Evolutionary conservation across 2,888 invertebrate genomes (phyloP).

Genomic region (Lepidochrysops patricia): DNA sequence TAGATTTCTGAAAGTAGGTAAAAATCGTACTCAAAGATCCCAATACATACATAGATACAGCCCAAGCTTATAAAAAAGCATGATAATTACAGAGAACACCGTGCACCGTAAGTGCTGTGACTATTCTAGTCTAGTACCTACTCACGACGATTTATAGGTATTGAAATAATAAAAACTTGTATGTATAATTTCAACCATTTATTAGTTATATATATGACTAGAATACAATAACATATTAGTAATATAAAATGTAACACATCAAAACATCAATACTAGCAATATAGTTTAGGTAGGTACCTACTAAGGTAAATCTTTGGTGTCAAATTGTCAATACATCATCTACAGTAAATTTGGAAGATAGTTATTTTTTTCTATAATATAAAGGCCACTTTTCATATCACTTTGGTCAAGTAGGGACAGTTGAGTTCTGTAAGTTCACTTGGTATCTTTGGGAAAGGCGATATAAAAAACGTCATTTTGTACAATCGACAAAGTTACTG

Average conservation of each 20-base stretch:
- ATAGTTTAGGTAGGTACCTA: slow-evolving; percentile 15
- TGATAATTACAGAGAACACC: no score
- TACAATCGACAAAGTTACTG: no score
- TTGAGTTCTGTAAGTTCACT: background rate
- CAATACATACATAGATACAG: no score
- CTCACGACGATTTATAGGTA: no score
- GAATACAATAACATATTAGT: slow-evolving; percentile 11
- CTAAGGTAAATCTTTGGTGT: slow-evolving; percentile 26
- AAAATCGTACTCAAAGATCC: no score
- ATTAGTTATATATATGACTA: slow-evolving; percentile 6
- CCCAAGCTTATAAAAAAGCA: no score
- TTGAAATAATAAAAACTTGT: background rate
- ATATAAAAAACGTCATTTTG: no score
- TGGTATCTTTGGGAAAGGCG: slow-evolving; percentile 2
- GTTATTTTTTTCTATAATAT: slow-evolving; percentile 36
- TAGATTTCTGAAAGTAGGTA: no score
- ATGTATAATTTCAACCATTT: background rate
- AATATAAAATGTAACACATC: slow-evolving; percentile 6
- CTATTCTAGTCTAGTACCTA: no score
- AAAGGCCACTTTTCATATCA: slow-evolving; percentile 62
- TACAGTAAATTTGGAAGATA: slow-evolving; percentile 52
- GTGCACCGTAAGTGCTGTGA: no score
- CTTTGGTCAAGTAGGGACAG: slow-evolving; percentile 28
- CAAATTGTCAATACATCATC: slow-evolving; percentile 23
- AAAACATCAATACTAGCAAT: slow-evolving; percentile 16